Conservation (phyloP, 2,888 invertebrate species). For the Amiota mariae region DNA sequence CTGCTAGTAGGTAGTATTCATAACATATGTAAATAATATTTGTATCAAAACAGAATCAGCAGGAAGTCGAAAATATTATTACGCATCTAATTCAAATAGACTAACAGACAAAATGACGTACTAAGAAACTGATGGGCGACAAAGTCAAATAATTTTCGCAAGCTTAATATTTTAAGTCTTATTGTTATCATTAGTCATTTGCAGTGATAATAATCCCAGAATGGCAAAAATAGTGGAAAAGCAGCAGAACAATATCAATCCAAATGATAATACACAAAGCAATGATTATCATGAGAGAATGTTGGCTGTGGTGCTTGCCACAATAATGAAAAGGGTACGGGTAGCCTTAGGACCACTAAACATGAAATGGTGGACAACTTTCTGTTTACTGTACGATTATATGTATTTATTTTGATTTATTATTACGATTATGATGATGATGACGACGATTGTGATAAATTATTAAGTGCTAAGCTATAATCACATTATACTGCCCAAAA, state of each 20-base stretch:
- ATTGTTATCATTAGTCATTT: constrained; percentile 62
- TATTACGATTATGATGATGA: constrained; percentile 2
- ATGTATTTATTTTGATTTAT: too few relatives aligned
- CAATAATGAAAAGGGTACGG: background rate
- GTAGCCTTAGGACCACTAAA: too few relatives aligned
- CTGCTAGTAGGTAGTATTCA: too few relatives aligned
- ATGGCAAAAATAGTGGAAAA: constrained; percentile 32
- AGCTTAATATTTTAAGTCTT: constrained; percentile 38
- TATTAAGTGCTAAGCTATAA: constrained; percentile 21
- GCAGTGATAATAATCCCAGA: constrained; percentile 34
- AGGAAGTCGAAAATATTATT: too few relatives aligned
- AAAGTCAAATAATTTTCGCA: constrained; percentile 20
- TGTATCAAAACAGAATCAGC: too few relatives aligned
- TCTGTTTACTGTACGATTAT: too few relatives aligned
- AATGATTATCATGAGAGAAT: background rate
- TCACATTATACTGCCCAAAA: background rate
- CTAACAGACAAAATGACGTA: too few relatives aligned
- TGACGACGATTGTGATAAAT: constrained; percentile 12
- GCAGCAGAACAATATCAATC: constrained; percentile 20
- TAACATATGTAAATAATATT: too few relatives aligned
- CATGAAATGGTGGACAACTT: too few relatives aligned
- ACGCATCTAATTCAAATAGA: too few relatives aligned
- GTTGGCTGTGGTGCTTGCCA: background rate
- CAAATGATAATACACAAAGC: constrained; percentile 9
- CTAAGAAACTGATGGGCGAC: too few relatives aligned